phyloP scores from a whole-genome alignment of 2,888 invertebrate genomes.

The Polymixis flavicincta region DNA sequence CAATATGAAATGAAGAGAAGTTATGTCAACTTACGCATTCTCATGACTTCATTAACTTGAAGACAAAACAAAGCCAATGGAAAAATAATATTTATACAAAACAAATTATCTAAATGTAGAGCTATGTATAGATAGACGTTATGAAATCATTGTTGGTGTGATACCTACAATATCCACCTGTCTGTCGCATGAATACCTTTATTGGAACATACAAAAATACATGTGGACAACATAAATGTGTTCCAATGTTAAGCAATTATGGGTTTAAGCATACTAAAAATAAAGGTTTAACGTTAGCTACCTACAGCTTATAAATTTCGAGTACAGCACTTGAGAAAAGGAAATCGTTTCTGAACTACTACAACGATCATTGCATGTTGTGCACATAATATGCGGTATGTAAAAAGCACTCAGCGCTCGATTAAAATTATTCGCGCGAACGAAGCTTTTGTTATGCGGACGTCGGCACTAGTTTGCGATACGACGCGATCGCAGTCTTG shows the following conservation, averaged over 20 bases:
- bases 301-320: not conserved
- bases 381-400: conserved; percentile 14
- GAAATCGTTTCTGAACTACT: not conserved
- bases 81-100: not conserved
- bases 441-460: conserved; percentile 83
- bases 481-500: conserved; percentile 73
- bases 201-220: not conserved
- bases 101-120: not conserved
- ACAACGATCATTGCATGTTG: not conserved
- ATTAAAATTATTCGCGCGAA: conserved; percentile 83
- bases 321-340: not conserved
- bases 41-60: not conserved
- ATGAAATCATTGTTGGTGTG: not conserved
- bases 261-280: not conserved
- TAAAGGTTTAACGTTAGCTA: not conserved
- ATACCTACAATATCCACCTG: not conserved
- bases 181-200: not conserved
- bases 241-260: not conserved
- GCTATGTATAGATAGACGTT: not conserved
- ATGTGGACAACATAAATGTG: not conserved
- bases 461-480: conserved; percentile 71
- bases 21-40: not conserved
- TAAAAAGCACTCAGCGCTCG: conserved; percentile 62
- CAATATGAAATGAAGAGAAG: not conserved
- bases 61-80: conserved; percentile 6